Base-by-base conservation (phyloP, 2,888 invertebrate species). In the Leptopilina drosophilae region DNA sequence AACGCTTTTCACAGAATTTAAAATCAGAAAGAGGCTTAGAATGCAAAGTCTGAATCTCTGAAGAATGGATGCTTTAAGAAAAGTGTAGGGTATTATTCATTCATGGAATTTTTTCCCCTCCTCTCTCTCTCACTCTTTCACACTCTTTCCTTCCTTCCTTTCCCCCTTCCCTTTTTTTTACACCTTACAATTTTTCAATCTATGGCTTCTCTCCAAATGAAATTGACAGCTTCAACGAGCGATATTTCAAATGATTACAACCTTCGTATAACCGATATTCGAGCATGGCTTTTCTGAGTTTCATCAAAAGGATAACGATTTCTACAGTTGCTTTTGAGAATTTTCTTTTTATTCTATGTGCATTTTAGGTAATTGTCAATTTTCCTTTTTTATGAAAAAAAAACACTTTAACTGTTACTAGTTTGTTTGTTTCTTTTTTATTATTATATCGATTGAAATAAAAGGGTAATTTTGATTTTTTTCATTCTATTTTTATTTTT, bases 201-300 rank as follows among this genome's bases (percentile, higher is more conserved):
- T 67, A 76, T 65, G 42, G 69, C 65, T 77, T 77, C 11, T 26
- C 20, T 26, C 20, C 77, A 80, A 42, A 82, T 77, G 76, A 82
- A 78, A 82, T 78, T 77, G 80, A 78, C 77, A 80, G 78, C 20
- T 78, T 76, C 15, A 67, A 82, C 67, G 80, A 81, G 65, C 15
- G 80, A 80, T 76, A 78, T 82, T 80, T 78, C 65, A 77, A 80
- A 77, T 53, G 65, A 77, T 77, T 77, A 65, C 77, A 33, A 65
- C 65, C 53, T 78, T 69, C 49, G 26, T 69, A 62, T 77, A 69
- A 69, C 62, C 62, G 15, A 59, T 77, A 77, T 77, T 77, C n/a
- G 65, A 65, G 49, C 12, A 64, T 46, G 5, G 26, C 49, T 49
- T 49, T 69, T 69, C 8, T 20, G 7, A 53, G 8, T 69, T 49